Percentiles rank a stretch among this genome's conserved stretches.
phyloP scores from a whole-genome alignment of 2,797 vertebrate genomes.

The Notoglanidium macrostoma region DNA sequence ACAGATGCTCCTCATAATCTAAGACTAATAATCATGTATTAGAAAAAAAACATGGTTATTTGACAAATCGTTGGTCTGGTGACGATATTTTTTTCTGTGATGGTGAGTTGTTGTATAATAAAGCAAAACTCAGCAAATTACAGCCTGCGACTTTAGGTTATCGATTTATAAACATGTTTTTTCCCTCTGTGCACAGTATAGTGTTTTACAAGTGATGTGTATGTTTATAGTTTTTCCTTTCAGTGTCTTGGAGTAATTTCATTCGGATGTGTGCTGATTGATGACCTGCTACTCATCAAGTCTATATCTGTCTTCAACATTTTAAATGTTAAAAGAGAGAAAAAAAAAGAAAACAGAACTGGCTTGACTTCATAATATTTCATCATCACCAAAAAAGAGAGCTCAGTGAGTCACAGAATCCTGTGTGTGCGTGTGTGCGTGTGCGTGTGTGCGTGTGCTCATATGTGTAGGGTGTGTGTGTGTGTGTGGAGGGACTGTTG shows the following conservation, averaged over 20 bases:
- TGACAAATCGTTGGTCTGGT: no score
- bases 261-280: not conserved
- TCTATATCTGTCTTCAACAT: no score
- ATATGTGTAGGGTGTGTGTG: conserved; percentile 23
- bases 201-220: not conserved
- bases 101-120: no score
- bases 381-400: not conserved
- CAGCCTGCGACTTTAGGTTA: not conserved
- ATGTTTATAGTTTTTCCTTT: not conserved
- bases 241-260: not conserved
- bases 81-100: no score
- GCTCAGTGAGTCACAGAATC: not conserved
- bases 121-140: not conserved
- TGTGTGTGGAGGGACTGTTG: conserved; percentile 25
- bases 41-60: no score
- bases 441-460: not conserved
- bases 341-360: not conserved
- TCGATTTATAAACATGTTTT: not conserved
- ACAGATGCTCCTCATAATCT: no score
- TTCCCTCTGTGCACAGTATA: no score
- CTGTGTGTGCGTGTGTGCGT: not conserved
- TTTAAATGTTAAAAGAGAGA: not conserved
- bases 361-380: not conserved
- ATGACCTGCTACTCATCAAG: not conserved
- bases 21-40: no score